Evolutionary conservation across 2,797 vertebrate species (phyloP).

Genomic region (Fratercula arctica): DNA sequence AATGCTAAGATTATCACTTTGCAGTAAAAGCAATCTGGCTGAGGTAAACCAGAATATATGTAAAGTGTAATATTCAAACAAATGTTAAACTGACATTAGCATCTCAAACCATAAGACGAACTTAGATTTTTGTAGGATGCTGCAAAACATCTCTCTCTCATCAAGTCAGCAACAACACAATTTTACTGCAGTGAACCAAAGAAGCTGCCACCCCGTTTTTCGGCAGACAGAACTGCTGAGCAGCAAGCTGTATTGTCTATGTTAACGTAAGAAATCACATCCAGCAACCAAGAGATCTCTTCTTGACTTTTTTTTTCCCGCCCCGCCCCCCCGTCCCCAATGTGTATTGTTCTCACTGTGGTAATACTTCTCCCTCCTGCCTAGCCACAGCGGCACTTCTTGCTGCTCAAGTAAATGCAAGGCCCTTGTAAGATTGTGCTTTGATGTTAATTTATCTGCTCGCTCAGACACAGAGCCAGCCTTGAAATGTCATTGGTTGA

Average conservation of each 20-base stretch:
- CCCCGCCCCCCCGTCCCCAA: accelerated
- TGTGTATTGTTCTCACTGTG: neutral
- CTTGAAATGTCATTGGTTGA: slow-evolving; percentile 6
- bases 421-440: neutral
- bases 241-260: neutral
- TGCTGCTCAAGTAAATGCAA: slow-evolving; percentile 4
- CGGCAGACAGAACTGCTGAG: neutral
- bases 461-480: neutral
- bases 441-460: slow-evolving; percentile 28
- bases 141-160: neutral
- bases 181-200: neutral
- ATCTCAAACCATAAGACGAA: neutral
- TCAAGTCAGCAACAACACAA: neutral
- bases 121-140: neutral
- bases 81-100: neutral
- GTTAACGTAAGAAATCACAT: neutral
- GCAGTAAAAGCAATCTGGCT: neutral
- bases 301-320: neutral
- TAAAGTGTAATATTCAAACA: neutral
- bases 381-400: slow-evolving; percentile 6
- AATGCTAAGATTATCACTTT: neutral
- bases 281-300: neutral
- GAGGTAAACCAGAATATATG: neutral
- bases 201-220: neutral
- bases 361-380: neutral